Evolutionary conservation across 2,113 vertebrate genomes (phyloP), one percentile per base, ranked within the genome.

Genomic region (Rostratula benghalensis): DNA sequence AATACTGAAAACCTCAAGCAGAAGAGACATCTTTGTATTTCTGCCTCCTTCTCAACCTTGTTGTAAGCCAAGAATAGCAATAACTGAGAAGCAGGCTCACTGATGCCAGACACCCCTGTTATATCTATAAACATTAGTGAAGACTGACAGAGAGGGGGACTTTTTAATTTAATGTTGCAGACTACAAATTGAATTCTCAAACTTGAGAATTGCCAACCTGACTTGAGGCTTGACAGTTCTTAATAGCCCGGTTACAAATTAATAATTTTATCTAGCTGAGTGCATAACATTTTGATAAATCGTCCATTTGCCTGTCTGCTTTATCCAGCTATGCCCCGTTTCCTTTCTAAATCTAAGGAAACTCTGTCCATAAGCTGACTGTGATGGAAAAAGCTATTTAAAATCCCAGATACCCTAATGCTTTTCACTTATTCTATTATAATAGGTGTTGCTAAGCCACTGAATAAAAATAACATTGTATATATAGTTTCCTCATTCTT

Each of bases 251-350:
- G 61, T 75, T 90, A 75, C 86, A 96, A 96, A 95, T 97, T 95
- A 90, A 93, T 94, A 92, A 12, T 83, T 93, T 96, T 88, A 94
- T 92, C 76, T 90, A 59, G 73, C 18, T 78, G 90, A 83, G 37
- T 84, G 76, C 39, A 93, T 82, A 95, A 68, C 35, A 78, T 89
- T 94, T 96, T 95, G 90, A 95, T 84, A 95, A 82, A 96, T 79
- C 71, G 48, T 92, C 88, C 69, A 84, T 95, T 94, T 90, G 33
- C 60, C 64, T 95, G 88, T 92, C 86, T 89, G 35, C 76, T 87
- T 87, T 71, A 94, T 68, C 48, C 60, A 89, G 43, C 35, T 87
- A 75, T 39, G 27, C 10, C 46, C 41, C 46, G 19, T 64, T 88
- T 92, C 46, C 43, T 89, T 89, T 92, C 73, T 64, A 83, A 90